Evolutionary conservation across 2,797 vertebrate genomes (phyloP).

Genomic region (Onychomys arenicola): DNA sequence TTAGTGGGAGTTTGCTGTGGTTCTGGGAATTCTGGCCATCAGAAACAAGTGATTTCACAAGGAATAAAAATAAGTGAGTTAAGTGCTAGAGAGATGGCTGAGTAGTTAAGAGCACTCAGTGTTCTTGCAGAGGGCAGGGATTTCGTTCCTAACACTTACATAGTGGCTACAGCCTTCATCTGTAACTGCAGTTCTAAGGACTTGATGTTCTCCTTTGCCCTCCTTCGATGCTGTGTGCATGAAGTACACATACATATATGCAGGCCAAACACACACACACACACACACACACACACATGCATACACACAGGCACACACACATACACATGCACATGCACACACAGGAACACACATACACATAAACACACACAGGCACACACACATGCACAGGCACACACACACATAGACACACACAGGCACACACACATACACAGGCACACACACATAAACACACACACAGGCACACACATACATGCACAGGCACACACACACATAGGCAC

Average conservation of each 20-base stretch:
- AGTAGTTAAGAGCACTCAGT: neutral
- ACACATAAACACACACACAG: too few relatives aligned
- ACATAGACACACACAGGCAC: neutral
- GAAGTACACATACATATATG: neutral
- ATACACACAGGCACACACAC: too few relatives aligned
- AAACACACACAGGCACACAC: too few relatives aligned
- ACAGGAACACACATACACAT: too few relatives aligned
- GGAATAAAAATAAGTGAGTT: slow-evolving; percentile 38
- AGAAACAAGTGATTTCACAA: slow-evolving; percentile 47
- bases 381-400: too few relatives aligned
- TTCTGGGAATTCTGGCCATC: slow-evolving; percentile 49
- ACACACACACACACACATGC: too few relatives aligned
- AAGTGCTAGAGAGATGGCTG: too few relatives aligned
- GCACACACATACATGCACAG: too few relatives aligned
- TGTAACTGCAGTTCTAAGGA: neutral
- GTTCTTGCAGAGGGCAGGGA: neutral
- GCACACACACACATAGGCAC: neutral
- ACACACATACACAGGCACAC: neutral
- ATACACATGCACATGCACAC: too few relatives aligned
- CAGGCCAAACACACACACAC: neutral
- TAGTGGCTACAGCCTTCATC: neutral
- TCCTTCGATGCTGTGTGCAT: neutral
- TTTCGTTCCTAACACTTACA: neutral
- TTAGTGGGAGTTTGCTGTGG: slow-evolving; percentile 6
- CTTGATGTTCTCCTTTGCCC: neutral